phyloP scores from a whole-genome alignment of 2,113 vertebrate genomes.

The Sinocyclocheilus rhinocerous region DNA sequence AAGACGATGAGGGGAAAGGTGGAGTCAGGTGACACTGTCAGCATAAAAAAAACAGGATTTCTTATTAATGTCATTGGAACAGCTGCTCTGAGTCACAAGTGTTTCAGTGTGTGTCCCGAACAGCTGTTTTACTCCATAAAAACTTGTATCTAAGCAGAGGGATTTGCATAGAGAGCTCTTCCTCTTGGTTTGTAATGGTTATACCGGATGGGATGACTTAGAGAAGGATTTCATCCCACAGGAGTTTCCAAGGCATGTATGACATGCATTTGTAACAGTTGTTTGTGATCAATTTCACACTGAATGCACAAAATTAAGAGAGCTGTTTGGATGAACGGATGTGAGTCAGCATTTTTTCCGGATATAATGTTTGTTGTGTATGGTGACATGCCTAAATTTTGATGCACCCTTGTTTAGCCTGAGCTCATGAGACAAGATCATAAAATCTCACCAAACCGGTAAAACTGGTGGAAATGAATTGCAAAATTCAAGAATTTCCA shows the following conservation, averaged over 20 bases:
- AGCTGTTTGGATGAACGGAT: conserved; percentile 31
- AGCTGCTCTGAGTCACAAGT: conserved; percentile 34
- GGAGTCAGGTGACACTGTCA: conserved; percentile 58
- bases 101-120: not conserved
- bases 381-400: not conserved
- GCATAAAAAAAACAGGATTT: conserved; percentile 33
- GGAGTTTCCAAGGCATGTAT: not conserved
- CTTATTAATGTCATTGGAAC: conserved; percentile 17
- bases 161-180: not conserved
- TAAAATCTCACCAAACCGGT: not conserved
- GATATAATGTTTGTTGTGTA: not conserved
- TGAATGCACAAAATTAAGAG: not conserved
- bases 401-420: not conserved
- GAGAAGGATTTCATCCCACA: not conserved
- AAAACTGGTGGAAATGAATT: conserved; percentile 4
- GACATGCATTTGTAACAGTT: not conserved
- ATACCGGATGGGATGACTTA: not conserved
- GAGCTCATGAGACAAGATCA: not conserved
- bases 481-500: not conserved
- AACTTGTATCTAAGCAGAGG: not conserved
- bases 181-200: conserved; percentile 1
- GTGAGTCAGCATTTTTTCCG: conserved; percentile 49
- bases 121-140: conserved; percentile 32
- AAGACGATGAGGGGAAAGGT: conserved; percentile 57
- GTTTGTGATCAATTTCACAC: not conserved